These are phyloP conservation scores for Oreotragus oreotragus DNA, from an alignment of 2,113 vertebrate species.

Conservation along the genomic window DNA sequence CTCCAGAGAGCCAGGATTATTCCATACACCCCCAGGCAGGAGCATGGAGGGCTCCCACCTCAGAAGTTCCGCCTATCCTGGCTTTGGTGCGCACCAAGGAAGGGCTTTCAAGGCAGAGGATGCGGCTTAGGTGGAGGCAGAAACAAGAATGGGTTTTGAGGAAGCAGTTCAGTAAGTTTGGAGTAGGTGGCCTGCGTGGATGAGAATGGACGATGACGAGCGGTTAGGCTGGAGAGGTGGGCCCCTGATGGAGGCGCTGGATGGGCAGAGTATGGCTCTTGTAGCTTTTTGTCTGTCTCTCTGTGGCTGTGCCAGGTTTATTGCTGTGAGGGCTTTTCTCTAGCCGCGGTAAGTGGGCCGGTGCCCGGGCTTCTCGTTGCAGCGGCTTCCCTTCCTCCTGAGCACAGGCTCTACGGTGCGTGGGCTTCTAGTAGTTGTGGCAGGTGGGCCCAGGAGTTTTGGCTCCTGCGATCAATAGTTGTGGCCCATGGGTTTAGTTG, in stretches of 20 bases:
- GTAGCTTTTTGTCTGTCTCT: neutral
- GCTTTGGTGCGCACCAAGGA: neutral
- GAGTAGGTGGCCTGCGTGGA: neutral
- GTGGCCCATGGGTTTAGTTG: neutral
- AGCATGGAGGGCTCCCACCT: neutral
- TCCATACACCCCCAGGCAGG: neutral
- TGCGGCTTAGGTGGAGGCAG: neutral
- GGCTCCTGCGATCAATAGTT: neutral
- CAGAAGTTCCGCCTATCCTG: neutral
- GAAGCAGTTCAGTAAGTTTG: neutral
- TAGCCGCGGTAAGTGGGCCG: neutral
- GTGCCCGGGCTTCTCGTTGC: neutral
- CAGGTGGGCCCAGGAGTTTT: neutral
- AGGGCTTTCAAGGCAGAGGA: neutral
- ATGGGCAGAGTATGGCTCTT: neutral
- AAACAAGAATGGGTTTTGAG: neutral
- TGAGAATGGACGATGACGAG: neutral
- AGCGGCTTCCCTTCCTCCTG: neutral
- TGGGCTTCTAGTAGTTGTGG: neutral
- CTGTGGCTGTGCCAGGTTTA: neutral
- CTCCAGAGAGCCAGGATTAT: neutral
- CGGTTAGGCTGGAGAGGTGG: neutral
- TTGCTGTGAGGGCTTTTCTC: neutral
- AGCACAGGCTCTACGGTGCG: rapidly evolving
- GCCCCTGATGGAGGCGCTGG: neutral